phyloP scores from a whole-genome alignment of 2,888 invertebrate species.

The Drosophila neonasuta region DNA sequence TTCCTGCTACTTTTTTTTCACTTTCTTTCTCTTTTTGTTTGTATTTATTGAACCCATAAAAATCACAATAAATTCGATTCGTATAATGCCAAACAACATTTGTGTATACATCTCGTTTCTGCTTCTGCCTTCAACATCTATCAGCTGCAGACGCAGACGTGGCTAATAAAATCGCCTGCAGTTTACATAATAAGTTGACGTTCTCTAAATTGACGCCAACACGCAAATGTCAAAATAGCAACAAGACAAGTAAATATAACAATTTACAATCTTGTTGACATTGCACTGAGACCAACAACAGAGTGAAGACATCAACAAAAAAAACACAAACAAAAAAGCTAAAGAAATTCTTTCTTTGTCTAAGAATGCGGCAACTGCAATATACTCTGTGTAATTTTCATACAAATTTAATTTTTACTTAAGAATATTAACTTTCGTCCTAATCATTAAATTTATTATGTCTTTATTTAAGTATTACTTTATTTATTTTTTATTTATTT shows the following conservation, averaged over 20 bases:
- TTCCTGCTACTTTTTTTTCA: constrained; percentile 1
- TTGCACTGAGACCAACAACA: not conserved
- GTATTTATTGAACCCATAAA: constrained; percentile 39
- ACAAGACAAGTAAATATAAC: not conserved
- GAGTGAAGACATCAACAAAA: not conserved
- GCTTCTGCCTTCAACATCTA: not conserved
- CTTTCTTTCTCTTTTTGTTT: constrained; percentile 6
- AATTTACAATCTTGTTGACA: constrained; percentile 12
- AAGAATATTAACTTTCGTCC: too few species aligned
- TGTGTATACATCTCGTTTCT: not conserved
- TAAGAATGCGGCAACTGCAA: not conserved
- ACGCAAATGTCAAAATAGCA: constrained; percentile 14
- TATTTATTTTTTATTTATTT: too few species aligned
- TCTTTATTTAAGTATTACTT: too few species aligned
- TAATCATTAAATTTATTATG: too few species aligned
- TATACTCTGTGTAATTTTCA: too few species aligned
- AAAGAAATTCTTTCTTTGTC: not conserved
- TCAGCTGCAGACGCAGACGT: not conserved
- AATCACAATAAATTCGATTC: constrained; percentile 46
- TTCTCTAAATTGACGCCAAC: constrained; percentile 16
- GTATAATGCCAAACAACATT: constrained; percentile 4
- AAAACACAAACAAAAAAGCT: not conserved
- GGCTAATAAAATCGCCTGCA: constrained; percentile 20
- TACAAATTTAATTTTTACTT: too few species aligned
- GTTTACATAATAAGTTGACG: constrained; percentile 9